phyloP scores from a whole-genome alignment of 2,113 vertebrate species.

The Spea multiplicata region DNA sequence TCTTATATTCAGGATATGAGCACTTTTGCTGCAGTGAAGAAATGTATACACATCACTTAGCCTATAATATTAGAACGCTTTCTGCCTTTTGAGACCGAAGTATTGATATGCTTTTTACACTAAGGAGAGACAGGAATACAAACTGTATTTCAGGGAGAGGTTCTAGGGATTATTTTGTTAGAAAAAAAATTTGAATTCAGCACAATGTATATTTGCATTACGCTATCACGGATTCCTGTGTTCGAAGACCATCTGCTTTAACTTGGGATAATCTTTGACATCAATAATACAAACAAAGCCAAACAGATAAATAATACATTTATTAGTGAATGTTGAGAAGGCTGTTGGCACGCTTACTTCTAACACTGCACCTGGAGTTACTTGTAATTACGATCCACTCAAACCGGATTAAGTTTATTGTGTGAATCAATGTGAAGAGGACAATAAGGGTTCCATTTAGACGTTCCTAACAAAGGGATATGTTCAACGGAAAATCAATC shows the following conservation, averaged over 20 bases:
- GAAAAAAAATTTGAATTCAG: too few species aligned
- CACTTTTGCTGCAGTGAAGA: too few species aligned
- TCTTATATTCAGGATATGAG: too few species aligned
- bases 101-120: not conserved
- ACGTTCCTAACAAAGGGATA: not conserved
- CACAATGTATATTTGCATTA: not conserved
- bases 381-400: constrained; percentile 30
- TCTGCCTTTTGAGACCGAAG: constrained; percentile 1
- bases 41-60: too few species aligned
- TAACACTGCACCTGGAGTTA: constrained; percentile 32
- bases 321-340: constrained; percentile 24
- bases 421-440: constrained; percentile 10
- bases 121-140: not conserved
- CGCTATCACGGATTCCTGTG: not conserved
- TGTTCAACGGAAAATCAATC: not conserved
- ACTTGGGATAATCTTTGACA: constrained; percentile 4
- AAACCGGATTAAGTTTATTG: constrained; percentile 20
- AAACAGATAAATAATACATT: constrained; percentile 40
- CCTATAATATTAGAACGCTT: too few species aligned
- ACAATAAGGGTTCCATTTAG: constrained; percentile 27
- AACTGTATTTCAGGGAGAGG: not conserved
- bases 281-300: not conserved
- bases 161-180: too few species aligned
- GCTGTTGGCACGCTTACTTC: constrained; percentile 26
- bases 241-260: constrained; percentile 36